phyloP scores from a whole-genome alignment of 2,113 vertebrate genomes.

The Ceyx margarethae region DNA sequence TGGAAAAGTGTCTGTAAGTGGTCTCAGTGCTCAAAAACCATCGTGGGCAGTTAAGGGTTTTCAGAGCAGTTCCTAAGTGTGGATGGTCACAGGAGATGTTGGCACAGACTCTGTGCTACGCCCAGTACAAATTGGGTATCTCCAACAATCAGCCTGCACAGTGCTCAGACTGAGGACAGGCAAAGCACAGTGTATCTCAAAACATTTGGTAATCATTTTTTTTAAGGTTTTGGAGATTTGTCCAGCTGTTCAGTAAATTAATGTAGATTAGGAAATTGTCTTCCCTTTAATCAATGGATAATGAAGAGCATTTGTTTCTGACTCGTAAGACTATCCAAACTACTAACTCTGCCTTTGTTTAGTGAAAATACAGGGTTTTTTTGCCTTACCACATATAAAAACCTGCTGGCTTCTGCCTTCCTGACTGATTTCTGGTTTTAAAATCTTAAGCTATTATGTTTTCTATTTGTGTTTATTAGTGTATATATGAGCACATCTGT shows the following conservation, averaged over 20 bases:
- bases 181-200: neutral
- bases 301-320: constrained; percentile 71
- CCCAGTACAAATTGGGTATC: constrained; percentile 36
- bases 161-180: constrained; percentile 10
- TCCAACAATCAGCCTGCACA: neutral
- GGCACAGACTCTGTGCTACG: constrained; percentile 6
- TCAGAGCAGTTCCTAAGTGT: constrained; percentile 21
- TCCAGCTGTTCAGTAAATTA: constrained; percentile 59
- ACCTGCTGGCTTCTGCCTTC: neutral
- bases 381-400: neutral
- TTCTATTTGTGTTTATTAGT: constrained; percentile 28
- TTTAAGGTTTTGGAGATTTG: constrained; percentile 40
- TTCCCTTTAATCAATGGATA: constrained; percentile 77
- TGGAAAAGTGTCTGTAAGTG: constrained; percentile 60
- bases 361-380: constrained; percentile 3
- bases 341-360: constrained; percentile 6
- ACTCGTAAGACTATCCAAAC: constrained; percentile 23
- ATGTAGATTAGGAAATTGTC: constrained; percentile 56
- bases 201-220: constrained; percentile 75
- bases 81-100: constrained; percentile 41
- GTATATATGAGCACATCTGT: neutral
- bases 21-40: constrained; percentile 22
- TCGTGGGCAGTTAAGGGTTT: constrained; percentile 38
- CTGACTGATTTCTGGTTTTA: neutral
- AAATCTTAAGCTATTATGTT: neutral